Evolutionary conservation across 2,888 invertebrate genomes (phyloP), one percentile per base, ranked within the genome.

Genomic region (Tinea semifulvella): DNA sequence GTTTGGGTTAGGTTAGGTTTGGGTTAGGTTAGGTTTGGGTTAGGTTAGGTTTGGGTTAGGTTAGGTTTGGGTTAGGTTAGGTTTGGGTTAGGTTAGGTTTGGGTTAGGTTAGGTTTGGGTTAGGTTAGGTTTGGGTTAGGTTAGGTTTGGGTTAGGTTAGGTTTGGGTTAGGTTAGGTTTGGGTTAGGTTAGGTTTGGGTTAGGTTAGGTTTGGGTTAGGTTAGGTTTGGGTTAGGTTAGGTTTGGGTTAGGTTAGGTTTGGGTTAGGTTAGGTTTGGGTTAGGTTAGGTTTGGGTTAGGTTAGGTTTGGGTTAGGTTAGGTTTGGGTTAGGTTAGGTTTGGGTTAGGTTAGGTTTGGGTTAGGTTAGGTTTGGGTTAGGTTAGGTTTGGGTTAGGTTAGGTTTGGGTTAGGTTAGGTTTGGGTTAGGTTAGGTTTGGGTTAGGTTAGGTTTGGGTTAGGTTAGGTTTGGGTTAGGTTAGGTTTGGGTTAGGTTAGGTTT

Each of bases 301-400:
- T 48, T 48, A 47, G 50, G 49, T 48, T 48, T 46, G 45, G 31
- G 5, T 31, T 6, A n/a, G 31, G 5, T 31, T 14, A 14, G 38
- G 8, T 16, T 19, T 5, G 40, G n/a, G n/a, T n/a, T n/a, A n/a
- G n/a, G n/a, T n/a, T n/a, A n/a, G n/a, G n/a, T n/a, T n/a, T n/a
- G n/a, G n/a, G n/a, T n/a, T n/a, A n/a, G 47, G 48, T 46, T 46
- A 44, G 48, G 44, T 43, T 14, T 43, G n/a, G 51, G 49, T 48
- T 49, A 48, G 46, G 48, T 47, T 49, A 49, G 49, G 50, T 50
- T 50, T n/a, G 48, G 49, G 50, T 49, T 51, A 47, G 50, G 50
- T 49, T 51, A 49, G 50, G 49, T 51, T 51, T n/a, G 48, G 50
- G 50, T 50, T 50, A 48, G 50, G 50, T 50, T 50, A 50, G 50